Base-by-base conservation (phyloP, 1,140 invertebrate species). In the Drosophila ironensis region DNA sequence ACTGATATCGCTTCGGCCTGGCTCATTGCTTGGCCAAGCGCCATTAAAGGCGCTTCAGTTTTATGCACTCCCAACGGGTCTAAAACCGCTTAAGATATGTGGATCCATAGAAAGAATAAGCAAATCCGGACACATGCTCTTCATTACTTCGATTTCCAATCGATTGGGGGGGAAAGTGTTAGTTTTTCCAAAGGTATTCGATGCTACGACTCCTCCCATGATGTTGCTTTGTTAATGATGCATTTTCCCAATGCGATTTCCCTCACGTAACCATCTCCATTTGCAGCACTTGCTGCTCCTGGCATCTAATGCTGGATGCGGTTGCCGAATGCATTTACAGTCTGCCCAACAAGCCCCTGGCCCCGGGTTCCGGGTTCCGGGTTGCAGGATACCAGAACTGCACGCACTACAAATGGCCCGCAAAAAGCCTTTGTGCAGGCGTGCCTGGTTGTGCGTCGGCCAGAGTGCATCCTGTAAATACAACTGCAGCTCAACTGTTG, bases 251-350 rank as follows among this genome's bases (percentile, higher is more conserved):
- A 57, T 56, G 41, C 37, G 19, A 33, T 45, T 69, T 70, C 28
- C 38, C 38, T 70, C 64, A 59, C 52, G 51, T 59, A 48, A 59
- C 44, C 52, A 69, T 48, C 52, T 69, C 45, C 64, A 47, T 24
- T 37, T 37, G 14, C 33, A 37, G 33, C 37, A 25, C 8, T 44
- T 40, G 22, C 59, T 30, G 33, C 25, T 48, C 27, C 19, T 20
- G 24, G 52, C 27, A 48, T 56, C 7, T 33, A n/a, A 46, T 37
- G 20, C 9, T 14, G 28, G 64, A 20, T 71, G 42, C 27, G 56
- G 68, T 71, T 71, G 47, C 41, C 35, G 67, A 72, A 74, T 59
- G 77, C 57, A 72, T 84, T 84, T 82, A 20, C 52, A 40, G 33
- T n/a, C 17, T 14, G 35, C 35, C 25, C 56, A 56, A 27, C 6